Conservation (phyloP, 2,888 invertebrate genomes). For the Tenodera sinensis region DNA sequence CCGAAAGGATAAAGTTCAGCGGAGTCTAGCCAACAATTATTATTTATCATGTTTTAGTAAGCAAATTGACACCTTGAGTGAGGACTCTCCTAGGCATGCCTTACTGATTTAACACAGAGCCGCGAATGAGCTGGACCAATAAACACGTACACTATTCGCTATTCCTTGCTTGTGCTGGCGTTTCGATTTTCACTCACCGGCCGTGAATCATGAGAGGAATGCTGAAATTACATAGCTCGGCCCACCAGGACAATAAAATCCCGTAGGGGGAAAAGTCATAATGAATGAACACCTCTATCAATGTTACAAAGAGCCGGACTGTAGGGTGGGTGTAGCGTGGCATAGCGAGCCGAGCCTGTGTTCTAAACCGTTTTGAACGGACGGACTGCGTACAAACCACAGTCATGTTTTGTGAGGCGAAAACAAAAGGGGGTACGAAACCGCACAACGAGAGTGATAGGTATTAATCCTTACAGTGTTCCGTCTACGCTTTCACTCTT, state of each 20-base stretch:
- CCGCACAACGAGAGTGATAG: slow-evolving; percentile 21
- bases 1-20: no score
- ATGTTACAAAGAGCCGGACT: slow-evolving; percentile 22
- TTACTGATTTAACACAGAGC: background rate
- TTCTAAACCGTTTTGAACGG: background rate
- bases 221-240: slow-evolving; percentile 28
- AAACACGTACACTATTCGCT: background rate
- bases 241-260: slow-evolving; percentile 28
- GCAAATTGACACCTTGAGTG: no score
- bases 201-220: slow-evolving; percentile 28
- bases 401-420: slow-evolving; percentile 28
- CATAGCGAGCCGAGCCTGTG: background rate
- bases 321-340: background rate
- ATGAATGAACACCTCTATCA: slow-evolving; percentile 30
- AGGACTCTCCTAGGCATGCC: background rate
- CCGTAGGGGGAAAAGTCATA: slow-evolving; percentile 27
- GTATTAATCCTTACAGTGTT: slow-evolving; percentile 21
- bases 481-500: background rate
- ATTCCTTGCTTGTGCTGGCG: background rate
- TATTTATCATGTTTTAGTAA: no score
- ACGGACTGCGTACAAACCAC: background rate
- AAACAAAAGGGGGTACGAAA: slow-evolving; percentile 24
- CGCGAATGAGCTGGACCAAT: background rate
- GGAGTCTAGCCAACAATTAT: no score
- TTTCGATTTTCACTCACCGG: slow-evolving; percentile 23